phyloP scores from a whole-genome alignment of 2,113 vertebrate species.

The Clarias gariepinus region DNA sequence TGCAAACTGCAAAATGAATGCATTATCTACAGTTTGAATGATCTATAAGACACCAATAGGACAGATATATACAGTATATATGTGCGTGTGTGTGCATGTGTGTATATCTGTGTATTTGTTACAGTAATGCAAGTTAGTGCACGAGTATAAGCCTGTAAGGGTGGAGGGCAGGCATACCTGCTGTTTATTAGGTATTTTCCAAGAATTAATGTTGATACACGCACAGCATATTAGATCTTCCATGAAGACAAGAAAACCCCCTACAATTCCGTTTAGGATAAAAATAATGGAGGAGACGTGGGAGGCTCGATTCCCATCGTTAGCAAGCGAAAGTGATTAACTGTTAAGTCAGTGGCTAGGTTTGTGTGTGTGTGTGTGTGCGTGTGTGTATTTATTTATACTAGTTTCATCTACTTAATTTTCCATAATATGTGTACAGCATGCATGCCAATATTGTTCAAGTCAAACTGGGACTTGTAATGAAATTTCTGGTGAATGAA shows the following conservation, averaged over 20 bases:
- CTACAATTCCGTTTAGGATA: not conserved
- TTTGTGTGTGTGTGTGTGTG: not conserved
- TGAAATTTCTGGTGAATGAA: too few species aligned
- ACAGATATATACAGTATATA: not conserved
- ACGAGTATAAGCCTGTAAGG: not conserved
- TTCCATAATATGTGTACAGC: too few species aligned
- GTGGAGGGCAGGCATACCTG: not conserved
- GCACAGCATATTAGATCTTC: not conserved
- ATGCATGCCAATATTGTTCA: too few species aligned
- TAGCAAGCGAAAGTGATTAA: too few species aligned
- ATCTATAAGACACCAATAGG: not conserved
- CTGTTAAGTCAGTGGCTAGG: not conserved
- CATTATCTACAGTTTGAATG: not conserved
- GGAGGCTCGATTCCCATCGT: not conserved
- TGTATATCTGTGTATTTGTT: not conserved
- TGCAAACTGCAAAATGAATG: not conserved
- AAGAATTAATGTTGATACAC: not conserved
- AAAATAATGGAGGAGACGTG: not conserved
- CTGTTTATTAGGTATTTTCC: conserved; percentile 20
- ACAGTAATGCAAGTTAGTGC: not conserved
- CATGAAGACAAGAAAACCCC: conserved; percentile 4
- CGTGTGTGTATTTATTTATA: too few species aligned
- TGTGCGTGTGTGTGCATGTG: not conserved
- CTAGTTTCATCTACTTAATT: too few species aligned
- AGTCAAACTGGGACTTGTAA: too few species aligned